phyloP scores from a whole-genome alignment of 2,113 vertebrate genomes.

The Pterophyllum scalare region DNA sequence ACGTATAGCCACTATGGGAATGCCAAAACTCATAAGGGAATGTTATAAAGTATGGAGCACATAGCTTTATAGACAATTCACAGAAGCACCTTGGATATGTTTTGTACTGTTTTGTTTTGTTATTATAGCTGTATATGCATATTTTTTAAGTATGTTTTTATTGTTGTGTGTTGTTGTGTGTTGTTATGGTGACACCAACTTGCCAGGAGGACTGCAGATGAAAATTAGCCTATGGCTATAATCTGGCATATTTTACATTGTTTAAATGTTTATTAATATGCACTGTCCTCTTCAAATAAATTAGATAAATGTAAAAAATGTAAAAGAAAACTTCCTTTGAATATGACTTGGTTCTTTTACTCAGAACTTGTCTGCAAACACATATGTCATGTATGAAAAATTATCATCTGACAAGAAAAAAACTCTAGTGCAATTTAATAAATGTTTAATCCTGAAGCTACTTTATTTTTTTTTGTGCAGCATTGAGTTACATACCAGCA shows the following conservation, averaged over 20 bases:
- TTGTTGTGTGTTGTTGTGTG: too few species aligned
- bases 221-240: too few species aligned
- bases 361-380: background rate
- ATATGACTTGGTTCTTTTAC: conserved; percentile 13
- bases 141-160: too few species aligned
- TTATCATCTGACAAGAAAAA: background rate
- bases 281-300: too few species aligned
- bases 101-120: too few species aligned
- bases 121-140: too few species aligned
- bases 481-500: background rate
- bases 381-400: background rate
- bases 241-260: too few species aligned
- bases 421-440: background rate
- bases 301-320: too few species aligned
- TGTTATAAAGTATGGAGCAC: conserved; percentile 2
- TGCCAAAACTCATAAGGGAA: background rate
- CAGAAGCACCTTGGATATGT: too few species aligned
- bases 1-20: background rate
- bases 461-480: background rate
- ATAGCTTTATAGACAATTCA: conserved; percentile 1
- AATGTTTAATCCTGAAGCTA: background rate
- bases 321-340: conserved; percentile 23
- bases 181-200: too few species aligned
- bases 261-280: too few species aligned
- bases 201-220: too few species aligned